Evolutionary conservation across 2,797 vertebrate genomes (phyloP).

Genomic region (Echiichthys vipera): DNA sequence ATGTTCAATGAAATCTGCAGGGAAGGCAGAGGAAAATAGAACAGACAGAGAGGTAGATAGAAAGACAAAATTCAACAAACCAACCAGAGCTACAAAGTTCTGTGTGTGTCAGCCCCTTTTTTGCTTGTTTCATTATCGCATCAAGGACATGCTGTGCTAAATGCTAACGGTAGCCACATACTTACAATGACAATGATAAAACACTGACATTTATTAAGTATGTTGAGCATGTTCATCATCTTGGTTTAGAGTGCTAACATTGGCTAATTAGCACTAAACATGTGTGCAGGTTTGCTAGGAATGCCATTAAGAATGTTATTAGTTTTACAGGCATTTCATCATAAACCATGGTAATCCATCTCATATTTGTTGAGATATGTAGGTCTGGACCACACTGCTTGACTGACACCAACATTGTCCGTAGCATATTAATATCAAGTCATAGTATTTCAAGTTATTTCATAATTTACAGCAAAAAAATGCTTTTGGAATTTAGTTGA

Average conservation of each 20-base stretch:
- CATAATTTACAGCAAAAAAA: conserved; percentile 22
- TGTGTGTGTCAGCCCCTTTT: too few relatives aligned
- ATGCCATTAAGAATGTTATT: too few relatives aligned
- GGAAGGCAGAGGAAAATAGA: not conserved
- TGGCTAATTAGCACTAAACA: too few relatives aligned
- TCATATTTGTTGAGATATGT: not conserved
- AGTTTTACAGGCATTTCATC: too few relatives aligned
- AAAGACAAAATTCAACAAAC: not conserved
- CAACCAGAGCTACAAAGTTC: not conserved
- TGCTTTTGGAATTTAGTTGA: conserved; percentile 44
- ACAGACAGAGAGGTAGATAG: not conserved
- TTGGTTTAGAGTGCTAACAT: too few relatives aligned
- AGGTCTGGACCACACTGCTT: not conserved
- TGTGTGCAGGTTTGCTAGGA: too few relatives aligned
- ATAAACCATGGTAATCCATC: not conserved
- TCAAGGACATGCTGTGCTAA: not conserved
- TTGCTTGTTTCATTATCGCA: too few relatives aligned
- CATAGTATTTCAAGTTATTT: not conserved
- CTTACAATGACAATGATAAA: not conserved
- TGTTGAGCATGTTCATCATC: not conserved
- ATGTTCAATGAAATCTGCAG: conserved; percentile 15
- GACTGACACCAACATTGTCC: not conserved
- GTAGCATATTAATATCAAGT: not conserved
- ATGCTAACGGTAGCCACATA: not conserved
- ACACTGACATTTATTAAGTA: not conserved